Evolutionary conservation across 2,797 vertebrate genomes (phyloP).

Genomic region (Centroberyx gerrardi): DNA sequence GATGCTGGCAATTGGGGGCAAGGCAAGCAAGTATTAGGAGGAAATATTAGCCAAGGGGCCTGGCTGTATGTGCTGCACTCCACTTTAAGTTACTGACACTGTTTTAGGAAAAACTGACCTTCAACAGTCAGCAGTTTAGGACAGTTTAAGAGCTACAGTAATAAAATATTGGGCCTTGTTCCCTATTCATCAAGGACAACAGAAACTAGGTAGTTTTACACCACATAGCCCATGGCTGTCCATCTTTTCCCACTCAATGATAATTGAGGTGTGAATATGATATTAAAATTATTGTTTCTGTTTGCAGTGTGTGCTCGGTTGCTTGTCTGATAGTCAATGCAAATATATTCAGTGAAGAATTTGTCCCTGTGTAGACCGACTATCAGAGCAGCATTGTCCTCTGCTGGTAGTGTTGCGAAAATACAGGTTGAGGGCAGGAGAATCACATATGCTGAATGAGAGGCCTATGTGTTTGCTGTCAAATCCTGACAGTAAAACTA

Average conservation of each 20-base stretch:
- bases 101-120: conserved; percentile 33
- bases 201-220: not conserved
- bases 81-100: conserved; percentile 7
- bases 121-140: conserved; percentile 38
- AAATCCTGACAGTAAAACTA: not conserved
- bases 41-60: not conserved
- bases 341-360: not conserved
- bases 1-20: conserved; percentile 9
- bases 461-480: not conserved
- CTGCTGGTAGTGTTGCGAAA: conserved; percentile 63
- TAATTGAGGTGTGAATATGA: not conserved
- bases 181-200: too few relatives aligned
- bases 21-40: not conserved
- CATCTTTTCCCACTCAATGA: too few relatives aligned
- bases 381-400: conserved; percentile 69
- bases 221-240: too few relatives aligned
- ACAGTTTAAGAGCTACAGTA: conserved; percentile 19
- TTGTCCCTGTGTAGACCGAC: not conserved
- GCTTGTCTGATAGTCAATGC: not conserved
- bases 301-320: not conserved
- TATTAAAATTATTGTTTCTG: conserved; percentile 1
- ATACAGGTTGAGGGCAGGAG: not conserved
- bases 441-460: too few relatives aligned
- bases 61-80: conserved; percentile 19
- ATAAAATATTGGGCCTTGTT: not conserved